Evolutionary conservation across 1,140 invertebrate genomes (phyloP), one percentile per base, ranked within the genome.

Genomic region (Caenorhabditis brenneri): DNA sequence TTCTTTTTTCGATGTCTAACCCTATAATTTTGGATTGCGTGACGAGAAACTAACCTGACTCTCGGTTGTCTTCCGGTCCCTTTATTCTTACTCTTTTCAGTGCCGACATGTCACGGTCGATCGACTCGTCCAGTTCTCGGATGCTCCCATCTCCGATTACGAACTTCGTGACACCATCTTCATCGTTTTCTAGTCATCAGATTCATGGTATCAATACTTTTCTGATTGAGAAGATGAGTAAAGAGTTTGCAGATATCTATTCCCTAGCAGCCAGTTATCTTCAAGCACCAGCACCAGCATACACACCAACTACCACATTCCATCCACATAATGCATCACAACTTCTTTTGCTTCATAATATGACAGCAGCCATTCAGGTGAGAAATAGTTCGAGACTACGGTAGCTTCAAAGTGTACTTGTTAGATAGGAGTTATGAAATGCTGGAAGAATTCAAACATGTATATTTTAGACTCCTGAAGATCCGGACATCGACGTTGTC

Each of bases 101-200:
- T 31, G 65, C 65, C 36, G 65, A 74, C 33, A 74, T 74, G 65
- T 74, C 65, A 74, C 65, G 65, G 65, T 74, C 65, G n/a, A 74
- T 74, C 7, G 65, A 74, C 36, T 74, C 65, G 22, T 74, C 65
- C 6, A 74, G 65, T 31, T 74, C 65, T 24, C 65, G 65, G 22
- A 74, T 74, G 65, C 65, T 42, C 27, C 65, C 65, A 74, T 74
- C 65, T 9, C 65, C 65, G 65, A 74, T 74, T 46, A 74, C 65
- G 0, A 74, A 39, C 22, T 74, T 74, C 10, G 65, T 74, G 65
- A 74, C 65, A 12, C 65, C 65, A 4, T 74, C 65, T 46, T 74
- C 65, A 2, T 74, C 65, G 9, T 74, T 74, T n/a, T 74, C 65
- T 0, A 74, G 33, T 46, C 65, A 74, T 74, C 65, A 74, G 36